Evolutionary conservation across 2,888 invertebrate genomes (phyloP).

Genomic region (Rutpela maculata): DNA sequence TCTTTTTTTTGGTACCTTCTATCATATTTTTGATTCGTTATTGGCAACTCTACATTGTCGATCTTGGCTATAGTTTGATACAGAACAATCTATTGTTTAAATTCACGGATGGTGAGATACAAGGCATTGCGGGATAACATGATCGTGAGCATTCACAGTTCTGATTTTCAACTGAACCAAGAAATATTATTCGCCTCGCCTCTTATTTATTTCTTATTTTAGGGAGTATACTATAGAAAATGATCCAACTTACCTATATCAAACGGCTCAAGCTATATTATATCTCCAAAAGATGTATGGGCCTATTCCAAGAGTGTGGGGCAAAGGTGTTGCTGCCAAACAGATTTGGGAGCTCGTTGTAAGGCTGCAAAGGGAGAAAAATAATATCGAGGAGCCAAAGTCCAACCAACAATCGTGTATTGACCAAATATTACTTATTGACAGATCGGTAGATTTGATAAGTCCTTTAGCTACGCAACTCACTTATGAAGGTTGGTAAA

Average conservation of each 20-base stretch:
- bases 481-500: slow-evolving; percentile 87
- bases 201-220: slow-evolving; percentile 51
- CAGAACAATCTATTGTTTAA: too few relatives aligned
- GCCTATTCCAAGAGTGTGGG: slow-evolving; percentile 90
- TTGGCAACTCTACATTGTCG: too few relatives aligned
- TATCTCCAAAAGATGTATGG: slow-evolving; percentile 92
- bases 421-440: slow-evolving; percentile 92
- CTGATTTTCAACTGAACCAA: too few relatives aligned
- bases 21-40: too few relatives aligned
- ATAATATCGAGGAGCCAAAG: slow-evolving; percentile 71
- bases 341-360: slow-evolving; percentile 92
- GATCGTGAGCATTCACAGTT: too few relatives aligned
- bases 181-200: too few relatives aligned
- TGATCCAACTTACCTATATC: slow-evolving; percentile 91
- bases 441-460: slow-evolving; percentile 93
- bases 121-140: too few relatives aligned
- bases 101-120: too few relatives aligned
- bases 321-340: slow-evolving; percentile 89
- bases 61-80: too few relatives aligned
- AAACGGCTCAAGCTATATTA: slow-evolving; percentile 90
- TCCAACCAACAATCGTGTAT: slow-evolving; percentile 75
- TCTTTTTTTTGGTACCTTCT: too few relatives aligned
- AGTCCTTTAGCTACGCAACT: slow-evolving; percentile 95
- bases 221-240: slow-evolving; percentile 92
- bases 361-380: slow-evolving; percentile 81